A percentile compares a stretch with the other conserved stretches of the same genome.
Conservation (phyloP, 2,888 invertebrate species). For the Leptogaster cylindrica region DNA sequence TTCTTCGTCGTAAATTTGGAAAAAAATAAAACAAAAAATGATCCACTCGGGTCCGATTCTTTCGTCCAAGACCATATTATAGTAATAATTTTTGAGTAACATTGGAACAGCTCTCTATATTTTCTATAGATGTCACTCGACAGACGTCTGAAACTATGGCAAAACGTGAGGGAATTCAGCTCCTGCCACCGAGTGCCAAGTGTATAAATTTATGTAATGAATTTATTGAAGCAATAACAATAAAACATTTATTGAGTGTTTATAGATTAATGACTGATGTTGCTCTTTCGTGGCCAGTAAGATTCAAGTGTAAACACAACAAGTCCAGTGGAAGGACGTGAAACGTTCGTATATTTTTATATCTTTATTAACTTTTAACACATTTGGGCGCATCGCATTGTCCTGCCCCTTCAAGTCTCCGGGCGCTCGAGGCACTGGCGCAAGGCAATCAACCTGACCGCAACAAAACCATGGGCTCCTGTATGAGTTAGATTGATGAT, state of each 20-base stretch:
- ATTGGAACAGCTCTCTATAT: background rate
- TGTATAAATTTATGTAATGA: slow-evolving; percentile 47
- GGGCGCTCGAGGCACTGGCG: background rate
- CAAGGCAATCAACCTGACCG: background rate
- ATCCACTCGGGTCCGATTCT: too few relatives aligned
- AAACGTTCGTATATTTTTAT: background rate
- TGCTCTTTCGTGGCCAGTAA: too few relatives aligned
- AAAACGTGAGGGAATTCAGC: background rate
- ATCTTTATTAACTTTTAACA: slow-evolving; percentile 10
- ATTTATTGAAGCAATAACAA: slow-evolving; percentile 50
- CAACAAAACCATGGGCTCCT: background rate
- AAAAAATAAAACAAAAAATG: too few relatives aligned
- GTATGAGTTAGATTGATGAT: slow-evolving; percentile 26
- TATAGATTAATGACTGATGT: slow-evolving; percentile 48
- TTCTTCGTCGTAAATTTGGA: too few relatives aligned
- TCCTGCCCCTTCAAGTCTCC: background rate
- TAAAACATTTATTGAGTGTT: slow-evolving; percentile 50
- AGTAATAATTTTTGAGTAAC: slow-evolving; percentile 4
- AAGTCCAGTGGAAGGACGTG: background rate
- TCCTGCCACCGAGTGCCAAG: background rate
- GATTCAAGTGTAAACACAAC: background rate
- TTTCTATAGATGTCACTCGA: background rate
- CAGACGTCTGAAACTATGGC: background rate
- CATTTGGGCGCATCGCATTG: background rate
- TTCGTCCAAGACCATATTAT: background rate